Conservation (phyloP, 2,797 vertebrate species). For the Danio jaintianensis region DNA sequence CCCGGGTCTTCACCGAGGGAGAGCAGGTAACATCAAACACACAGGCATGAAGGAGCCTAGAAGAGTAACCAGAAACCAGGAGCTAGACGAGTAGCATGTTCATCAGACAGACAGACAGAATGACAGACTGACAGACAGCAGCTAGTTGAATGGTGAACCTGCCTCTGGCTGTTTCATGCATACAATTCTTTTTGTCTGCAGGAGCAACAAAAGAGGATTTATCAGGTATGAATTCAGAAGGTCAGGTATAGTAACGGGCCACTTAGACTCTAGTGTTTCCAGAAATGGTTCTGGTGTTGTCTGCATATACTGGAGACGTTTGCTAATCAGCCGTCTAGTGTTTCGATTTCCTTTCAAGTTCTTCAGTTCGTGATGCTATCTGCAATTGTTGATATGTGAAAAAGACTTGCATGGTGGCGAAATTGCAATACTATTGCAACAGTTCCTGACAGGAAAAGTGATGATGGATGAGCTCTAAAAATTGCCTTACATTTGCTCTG, state of each 20-base stretch:
- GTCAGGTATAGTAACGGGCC: conserved; percentile 71
- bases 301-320: conserved; percentile 58
- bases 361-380: conserved; percentile 73
- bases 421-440: conserved; percentile 64
- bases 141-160: conserved; percentile 32
- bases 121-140: neutral
- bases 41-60: neutral
- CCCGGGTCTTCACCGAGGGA: conserved; percentile 88
- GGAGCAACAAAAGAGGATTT: conserved; percentile 86
- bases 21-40: conserved; percentile 86
- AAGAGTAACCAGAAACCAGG: conserved; percentile 15
- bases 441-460: conserved; percentile 64
- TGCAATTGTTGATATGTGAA: conserved; percentile 67
- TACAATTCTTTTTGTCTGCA: conserved; percentile 81
- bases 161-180: conserved; percentile 68
- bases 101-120: conserved; percentile 21
- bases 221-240: conserved; percentile 84
- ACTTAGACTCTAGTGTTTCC: conserved; percentile 62
- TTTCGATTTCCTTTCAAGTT: conserved; percentile 68
- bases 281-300: conserved; percentile 65
- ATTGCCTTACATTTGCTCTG: conserved; percentile 28
- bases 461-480: conserved; percentile 36
- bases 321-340: conserved; percentile 65
- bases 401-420: conserved; percentile 72
- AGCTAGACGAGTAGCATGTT: conserved; percentile 33